phyloP scores from a whole-genome alignment of 2,797 vertebrate genomes.

The Acomys russatus region DNA sequence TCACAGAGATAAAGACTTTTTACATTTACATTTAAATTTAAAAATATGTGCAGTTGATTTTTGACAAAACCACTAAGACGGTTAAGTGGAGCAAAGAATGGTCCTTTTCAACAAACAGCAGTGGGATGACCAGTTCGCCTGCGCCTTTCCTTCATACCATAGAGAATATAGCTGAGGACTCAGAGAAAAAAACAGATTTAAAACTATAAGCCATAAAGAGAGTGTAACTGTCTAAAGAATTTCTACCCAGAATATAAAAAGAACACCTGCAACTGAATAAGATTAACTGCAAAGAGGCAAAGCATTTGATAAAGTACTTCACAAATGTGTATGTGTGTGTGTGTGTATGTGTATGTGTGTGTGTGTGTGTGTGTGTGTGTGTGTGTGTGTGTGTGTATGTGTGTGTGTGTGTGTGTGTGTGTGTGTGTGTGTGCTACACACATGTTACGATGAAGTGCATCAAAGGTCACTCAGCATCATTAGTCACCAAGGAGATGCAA shows the following conservation, averaged over 20 bases:
- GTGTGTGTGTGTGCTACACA: too few species aligned
- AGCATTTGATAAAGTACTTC: slow-evolving; percentile 47
- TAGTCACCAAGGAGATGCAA: slow-evolving; percentile 43
- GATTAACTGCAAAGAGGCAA: slow-evolving; percentile 15
- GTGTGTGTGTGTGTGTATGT: not conserved
- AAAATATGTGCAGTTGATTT: slow-evolving; percentile 1
- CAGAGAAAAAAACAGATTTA: not conserved
- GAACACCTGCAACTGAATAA: not conserved
- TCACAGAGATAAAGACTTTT: too few species aligned
- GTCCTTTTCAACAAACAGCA: not conserved
- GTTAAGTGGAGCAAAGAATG: not conserved
- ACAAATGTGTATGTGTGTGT: not conserved
- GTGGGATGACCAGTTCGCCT: not conserved
- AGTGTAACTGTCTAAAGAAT: not conserved
- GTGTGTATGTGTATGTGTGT: not conserved
- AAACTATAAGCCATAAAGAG: slow-evolving; percentile 41
- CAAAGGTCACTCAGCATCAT: not conserved
- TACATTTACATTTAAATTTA: not conserved
- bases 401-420: not conserved
- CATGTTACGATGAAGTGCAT: not conserved
- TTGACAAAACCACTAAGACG: slow-evolving; percentile 33
- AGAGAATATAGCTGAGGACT: slow-evolving; percentile 10
- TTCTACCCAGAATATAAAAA: slow-evolving; percentile 24
- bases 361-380: not conserved
- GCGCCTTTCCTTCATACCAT: not conserved